These are phyloP conservation scores for Cavia porcellus DNA, from an alignment of 2,113 vertebrate species.

Conservation along the genomic window DNA sequence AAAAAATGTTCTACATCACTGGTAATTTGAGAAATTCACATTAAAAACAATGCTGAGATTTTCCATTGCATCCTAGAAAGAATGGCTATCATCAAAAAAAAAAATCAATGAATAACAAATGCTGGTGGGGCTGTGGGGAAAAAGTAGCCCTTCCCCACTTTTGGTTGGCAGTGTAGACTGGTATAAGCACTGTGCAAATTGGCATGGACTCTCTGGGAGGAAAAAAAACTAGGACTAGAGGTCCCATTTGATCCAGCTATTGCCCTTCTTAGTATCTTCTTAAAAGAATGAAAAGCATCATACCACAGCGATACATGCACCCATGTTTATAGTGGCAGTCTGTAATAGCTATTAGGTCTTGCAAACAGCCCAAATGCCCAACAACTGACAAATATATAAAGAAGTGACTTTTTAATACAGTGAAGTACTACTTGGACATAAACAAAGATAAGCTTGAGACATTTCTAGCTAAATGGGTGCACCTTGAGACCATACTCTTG, in stretches of 20 bases:
- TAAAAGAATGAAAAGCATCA: neutral
- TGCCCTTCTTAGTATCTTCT: neutral
- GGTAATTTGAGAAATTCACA: neutral
- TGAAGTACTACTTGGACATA: neutral
- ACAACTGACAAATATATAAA: neutral
- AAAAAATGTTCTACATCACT: neutral
- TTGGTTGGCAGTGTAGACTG: no score
- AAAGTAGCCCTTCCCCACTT: no score
- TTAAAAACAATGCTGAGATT: neutral
- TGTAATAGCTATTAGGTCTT: neutral
- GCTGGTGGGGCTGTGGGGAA: no score
- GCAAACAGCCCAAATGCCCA: neutral
- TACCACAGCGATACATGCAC: neutral
- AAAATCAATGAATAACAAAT: no score
- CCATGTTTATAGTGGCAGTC: neutral
- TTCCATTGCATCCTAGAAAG: no score
- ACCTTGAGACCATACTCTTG: neutral
- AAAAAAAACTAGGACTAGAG: no score
- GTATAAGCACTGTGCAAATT: no score
- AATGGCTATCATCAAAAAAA: no score
- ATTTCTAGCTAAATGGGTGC: neutral
- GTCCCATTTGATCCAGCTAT: neutral
- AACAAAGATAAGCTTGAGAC: neutral
- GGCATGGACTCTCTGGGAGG: no score
- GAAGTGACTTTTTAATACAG: neutral